These are phyloP conservation scores for Caenorhabditis sp. DNA, from an alignment of 2,888 invertebrate species.

Conservation along the genomic window DNA sequence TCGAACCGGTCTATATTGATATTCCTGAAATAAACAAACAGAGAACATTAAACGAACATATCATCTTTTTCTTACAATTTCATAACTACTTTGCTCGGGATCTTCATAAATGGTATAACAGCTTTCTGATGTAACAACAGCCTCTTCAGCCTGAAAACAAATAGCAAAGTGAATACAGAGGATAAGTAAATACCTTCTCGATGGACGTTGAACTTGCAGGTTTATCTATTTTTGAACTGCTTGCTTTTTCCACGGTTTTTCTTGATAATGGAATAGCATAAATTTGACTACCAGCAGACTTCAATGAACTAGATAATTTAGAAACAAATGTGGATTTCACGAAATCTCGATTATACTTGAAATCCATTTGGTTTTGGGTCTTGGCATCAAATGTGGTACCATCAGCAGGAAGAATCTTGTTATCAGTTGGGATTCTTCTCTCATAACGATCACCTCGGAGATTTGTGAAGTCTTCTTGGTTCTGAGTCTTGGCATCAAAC, in stretches of 20 bases:
- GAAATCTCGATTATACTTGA: neutral
- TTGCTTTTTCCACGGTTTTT: neutral
- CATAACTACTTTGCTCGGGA: neutral
- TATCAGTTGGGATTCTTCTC: constrained; percentile 1
- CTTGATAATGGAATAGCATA: neutral
- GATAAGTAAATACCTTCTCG: neutral
- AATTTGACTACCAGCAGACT: neutral
- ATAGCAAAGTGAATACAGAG: too few species aligned
- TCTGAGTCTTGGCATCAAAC: constrained; percentile 15
- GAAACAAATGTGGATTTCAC: neutral
- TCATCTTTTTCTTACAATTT: neutral
- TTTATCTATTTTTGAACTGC: too few species aligned
- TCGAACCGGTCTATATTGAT: constrained; percentile 40
- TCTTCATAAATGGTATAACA: neutral
- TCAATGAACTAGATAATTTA: neutral
- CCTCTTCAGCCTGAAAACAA: too few species aligned
- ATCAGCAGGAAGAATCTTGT: constrained; percentile 7
- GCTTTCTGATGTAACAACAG: too few species aligned
- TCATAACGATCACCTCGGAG: neutral
- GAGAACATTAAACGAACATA: neutral
- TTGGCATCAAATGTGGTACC: constrained; percentile 7
- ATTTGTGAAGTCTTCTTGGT: constrained; percentile 14
- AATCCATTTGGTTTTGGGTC: constrained; percentile 14
- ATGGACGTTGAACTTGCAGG: neutral
- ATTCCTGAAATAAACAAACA: constrained; percentile 45